Evolutionary conservation across 2,113 vertebrate species (phyloP), one percentile per base, ranked within the genome.

Genomic region (Arvicanthis niloticus): DNA sequence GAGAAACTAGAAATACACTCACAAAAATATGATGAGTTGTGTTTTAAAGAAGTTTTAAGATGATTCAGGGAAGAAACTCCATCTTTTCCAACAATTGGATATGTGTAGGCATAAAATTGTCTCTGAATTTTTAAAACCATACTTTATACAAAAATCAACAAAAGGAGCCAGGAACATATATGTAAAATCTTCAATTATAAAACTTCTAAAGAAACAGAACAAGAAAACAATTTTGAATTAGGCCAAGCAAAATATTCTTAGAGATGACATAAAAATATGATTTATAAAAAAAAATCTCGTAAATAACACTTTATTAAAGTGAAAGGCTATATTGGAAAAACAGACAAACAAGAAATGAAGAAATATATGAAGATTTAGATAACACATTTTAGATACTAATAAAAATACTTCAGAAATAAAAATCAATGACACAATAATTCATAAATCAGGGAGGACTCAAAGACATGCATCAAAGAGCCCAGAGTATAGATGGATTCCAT

Each of bases 31-130:
- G 21, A 48, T 88, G 75, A 75, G 31, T 65, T 75, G 60, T 56
- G 68, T 94, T 95, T 58, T 88, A 68, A 93, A 91, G 75, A 94
- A 68, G 56, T 78, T 6, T 21, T 68, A 95, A 90, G 81, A 60
- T 45, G 70, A 51, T 78, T 93, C 76, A 96, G 26, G 56, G 42
- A 26, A 89, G 60, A 37, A 67, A 65, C 11, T 26, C 53, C 29
- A 42, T 40, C 13, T 94, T 97, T 89, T 82, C 13, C 40, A 92
- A 5, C 21, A 88, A 88, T 7, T 92, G 68, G 24, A 82, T 26
- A 29, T 51, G 42, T 24, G 60, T 37, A 75, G 5, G 42, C n/a
- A 85, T 89, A 96, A 82, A 91, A 81, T 70, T 29, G 84, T 62
- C 58, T 68, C 65, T 62, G 37, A 94, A 19, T 31, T 45, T 45